Base-by-base conservation (phyloP, 2,888 invertebrate genomes). In the Scrobipalpa costella region DNA sequence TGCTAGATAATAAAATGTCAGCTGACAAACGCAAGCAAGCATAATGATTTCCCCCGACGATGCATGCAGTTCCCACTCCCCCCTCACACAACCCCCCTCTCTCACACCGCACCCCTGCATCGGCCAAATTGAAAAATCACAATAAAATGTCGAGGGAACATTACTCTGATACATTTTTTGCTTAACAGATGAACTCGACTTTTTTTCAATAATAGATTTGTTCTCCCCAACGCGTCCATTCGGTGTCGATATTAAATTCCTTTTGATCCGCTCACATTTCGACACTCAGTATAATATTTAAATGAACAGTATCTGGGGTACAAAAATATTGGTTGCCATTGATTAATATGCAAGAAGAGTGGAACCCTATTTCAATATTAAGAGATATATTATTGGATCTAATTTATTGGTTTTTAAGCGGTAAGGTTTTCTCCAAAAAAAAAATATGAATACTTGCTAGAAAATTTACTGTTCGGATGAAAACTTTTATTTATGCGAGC, bases 41-140 rank as follows among this genome's bases (percentile, higher is more conserved):
- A 59, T 59, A 59, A 44, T 55, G 50, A 57, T 61, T 57, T 61
- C 58, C 63, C 50, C 36, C 61, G 57, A 38, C 57, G 57, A 17
- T 19, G 38, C 38, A 21, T 52, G 50, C 49, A 49, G 19, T 49
- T 21, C 50, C 9, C 21, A 11, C 38, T 19, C 19, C 60, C 52
- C 40, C 57, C 62, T 60, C 57, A 21, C 17, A 40, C 49, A 17
- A n/a, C 58, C 36, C 44, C 47, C 36, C 38, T 15, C 63, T 5
- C 21, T 21, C 57, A 13, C 44, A 52, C 34, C 59, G 9, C 50
- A 50, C 61, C 44, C 60, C 33, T 47, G 17, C 36, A 50, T 49
- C 61, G 19, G 33, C n/a, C 47, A 72, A 71, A 72, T 73, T 71
- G 75, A 74, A 73, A 74, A 71, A 71, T 72, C 67, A 72, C 72